Evolutionary conservation across 2,888 invertebrate genomes (phyloP).

Genomic region (Toxonevra muliebris): DNA sequence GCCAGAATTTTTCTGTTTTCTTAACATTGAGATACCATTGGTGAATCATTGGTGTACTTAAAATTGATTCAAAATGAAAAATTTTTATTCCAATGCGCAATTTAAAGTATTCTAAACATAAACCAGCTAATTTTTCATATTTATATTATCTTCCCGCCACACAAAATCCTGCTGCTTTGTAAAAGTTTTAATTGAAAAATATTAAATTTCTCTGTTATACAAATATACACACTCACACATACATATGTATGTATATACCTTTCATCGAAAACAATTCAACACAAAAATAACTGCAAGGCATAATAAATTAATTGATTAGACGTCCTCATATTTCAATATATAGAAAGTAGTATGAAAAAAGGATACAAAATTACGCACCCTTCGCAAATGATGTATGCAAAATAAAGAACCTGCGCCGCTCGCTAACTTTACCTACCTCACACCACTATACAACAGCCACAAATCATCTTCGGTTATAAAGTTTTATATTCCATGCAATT

Average conservation of each 20-base stretch:
- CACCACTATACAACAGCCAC: conserved; percentile 16
- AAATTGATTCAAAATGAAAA: conserved; percentile 14
- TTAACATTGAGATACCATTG: conserved; percentile 3
- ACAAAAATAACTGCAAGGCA: conserved; percentile 36
- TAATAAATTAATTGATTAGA: conserved; percentile 41
- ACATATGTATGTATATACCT: background rate
- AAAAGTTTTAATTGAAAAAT: conserved; percentile 41
- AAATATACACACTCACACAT: background rate
- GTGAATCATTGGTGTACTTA: conserved; percentile 16
- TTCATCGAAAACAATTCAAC: conserved; percentile 12
- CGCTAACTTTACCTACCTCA: background rate
- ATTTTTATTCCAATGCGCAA: background rate
- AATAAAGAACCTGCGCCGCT: conserved; percentile 1
- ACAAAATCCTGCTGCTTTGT: conserved; percentile 9
- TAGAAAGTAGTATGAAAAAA: conserved; percentile 7
- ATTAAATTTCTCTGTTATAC: conserved; percentile 30
- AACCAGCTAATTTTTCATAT: background rate
- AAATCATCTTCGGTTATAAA: conserved; percentile 35
- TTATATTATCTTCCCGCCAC: conserved; percentile 1
- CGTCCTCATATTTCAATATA: conserved; percentile 30
- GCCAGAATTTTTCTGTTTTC: background rate
- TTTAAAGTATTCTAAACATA: background rate
- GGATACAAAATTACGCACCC: background rate
- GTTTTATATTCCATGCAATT: conserved; percentile 23
- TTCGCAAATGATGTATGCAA: background rate